Conservation (phyloP, 1,140 invertebrate genomes). For the Hestina assimilis region DNA sequence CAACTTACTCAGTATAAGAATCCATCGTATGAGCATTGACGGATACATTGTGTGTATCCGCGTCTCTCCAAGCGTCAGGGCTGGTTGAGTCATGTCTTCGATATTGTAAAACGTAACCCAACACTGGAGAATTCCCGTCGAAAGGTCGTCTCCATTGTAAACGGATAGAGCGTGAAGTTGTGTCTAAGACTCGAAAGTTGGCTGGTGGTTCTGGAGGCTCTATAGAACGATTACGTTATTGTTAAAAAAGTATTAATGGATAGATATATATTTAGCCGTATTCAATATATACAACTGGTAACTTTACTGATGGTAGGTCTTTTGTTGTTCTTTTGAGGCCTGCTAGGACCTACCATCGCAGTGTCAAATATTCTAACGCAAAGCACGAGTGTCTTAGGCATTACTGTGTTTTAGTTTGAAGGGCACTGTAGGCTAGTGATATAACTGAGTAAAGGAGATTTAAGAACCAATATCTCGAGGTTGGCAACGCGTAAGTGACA, state of each 20-base stretch:
- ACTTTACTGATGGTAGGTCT: neutral
- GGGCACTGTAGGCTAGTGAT: too few relatives aligned
- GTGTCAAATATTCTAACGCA: too few relatives aligned
- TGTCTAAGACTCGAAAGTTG: conserved; percentile 82
- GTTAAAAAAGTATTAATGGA: neutral
- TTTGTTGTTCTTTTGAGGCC: neutral
- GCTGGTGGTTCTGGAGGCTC: conserved; percentile 87
- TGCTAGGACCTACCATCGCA: too few relatives aligned
- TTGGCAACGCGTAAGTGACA: too few relatives aligned
- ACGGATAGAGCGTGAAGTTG: conserved; percentile 84
- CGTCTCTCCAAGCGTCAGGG: conserved; percentile 66
- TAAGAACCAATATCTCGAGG: too few relatives aligned
- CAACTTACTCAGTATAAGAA: conserved; percentile 60
- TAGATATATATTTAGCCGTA: too few relatives aligned
- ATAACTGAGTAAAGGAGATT: too few relatives aligned
- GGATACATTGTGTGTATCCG: conserved; percentile 67
- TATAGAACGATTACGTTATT: conserved; percentile 39
- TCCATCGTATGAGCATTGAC: conserved; percentile 50
- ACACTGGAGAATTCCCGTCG: conserved; percentile 89
- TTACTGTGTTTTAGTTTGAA: too few relatives aligned
- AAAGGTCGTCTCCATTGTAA: conserved; percentile 87
- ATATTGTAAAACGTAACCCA: conserved; percentile 87
- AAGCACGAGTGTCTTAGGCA: too few relatives aligned
- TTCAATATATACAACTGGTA: too few relatives aligned
- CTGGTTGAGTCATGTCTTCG: conserved; percentile 55